phyloP scores from a whole-genome alignment of 2,888 invertebrate species.

The Melinaea menophilus region DNA sequence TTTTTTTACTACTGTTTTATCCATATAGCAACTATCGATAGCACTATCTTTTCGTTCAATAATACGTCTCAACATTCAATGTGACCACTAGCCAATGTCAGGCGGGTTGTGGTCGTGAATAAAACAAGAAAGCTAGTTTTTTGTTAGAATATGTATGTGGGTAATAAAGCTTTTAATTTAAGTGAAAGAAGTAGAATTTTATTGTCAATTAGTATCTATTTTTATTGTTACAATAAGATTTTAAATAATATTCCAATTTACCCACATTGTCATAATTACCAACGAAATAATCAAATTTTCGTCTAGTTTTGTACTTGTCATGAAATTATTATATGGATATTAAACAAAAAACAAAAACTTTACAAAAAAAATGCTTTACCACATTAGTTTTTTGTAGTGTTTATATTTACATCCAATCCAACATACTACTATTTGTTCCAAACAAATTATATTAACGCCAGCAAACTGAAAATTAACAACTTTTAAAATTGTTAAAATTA shows the following conservation, averaged over 20 bases:
- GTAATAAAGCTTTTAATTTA: no score
- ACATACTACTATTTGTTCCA: background rate
- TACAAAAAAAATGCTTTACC: background rate
- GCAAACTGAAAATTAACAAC: slow-evolving; percentile 9
- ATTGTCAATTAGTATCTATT: no score
- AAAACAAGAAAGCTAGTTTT: slow-evolving; percentile 6
- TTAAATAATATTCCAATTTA: no score
- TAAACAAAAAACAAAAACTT: background rate
- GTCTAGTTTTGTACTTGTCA: no score
- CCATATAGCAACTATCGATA: no score
- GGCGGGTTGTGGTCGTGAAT: slow-evolving; percentile 8
- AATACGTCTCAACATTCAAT: slow-evolving; percentile 6
- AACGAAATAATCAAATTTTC: no score
- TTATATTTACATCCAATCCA: background rate
- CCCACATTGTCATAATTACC: no score
- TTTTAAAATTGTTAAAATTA: slow-evolving; percentile 17
- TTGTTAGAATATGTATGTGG: no score
- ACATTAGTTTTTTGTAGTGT: background rate
- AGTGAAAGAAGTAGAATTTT: no score
- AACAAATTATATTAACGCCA: slow-evolving; percentile 13
- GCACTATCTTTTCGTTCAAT: no score
- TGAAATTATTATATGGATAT: background rate
- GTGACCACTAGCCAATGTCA: slow-evolving; percentile 14
- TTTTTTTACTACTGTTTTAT: no score
- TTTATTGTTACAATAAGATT: no score